Base-by-base conservation (phyloP, 2,797 vertebrate species). In the Miichthys miiuy region DNA sequence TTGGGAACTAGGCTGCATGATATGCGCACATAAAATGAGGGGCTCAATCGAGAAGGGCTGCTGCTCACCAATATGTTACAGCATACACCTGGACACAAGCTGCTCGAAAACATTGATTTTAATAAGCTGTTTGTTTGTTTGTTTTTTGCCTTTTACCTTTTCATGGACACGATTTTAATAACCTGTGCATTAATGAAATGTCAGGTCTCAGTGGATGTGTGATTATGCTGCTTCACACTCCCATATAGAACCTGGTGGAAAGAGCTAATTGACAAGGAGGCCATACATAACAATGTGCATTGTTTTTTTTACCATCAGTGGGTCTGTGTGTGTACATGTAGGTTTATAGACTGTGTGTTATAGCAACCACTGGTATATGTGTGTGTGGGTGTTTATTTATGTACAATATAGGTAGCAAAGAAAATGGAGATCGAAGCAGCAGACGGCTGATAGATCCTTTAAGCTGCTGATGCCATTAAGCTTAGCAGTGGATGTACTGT, bases 181-280 rank as follows among this genome's bases (percentile, higher is more conserved):
- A 63, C 41, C 3, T 6, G 16, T 25, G 52, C 27, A 18, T 78
- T 46, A 41, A 70, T 80, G 54, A 88, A 70, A 75, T 77, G 66
- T 74, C 72, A 78, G 30, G 21, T 58, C 50, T 68, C 23, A 1
- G 21, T 48, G 20, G 68, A 51, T 61, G 66, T 68, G 47, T 61
- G 67, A 67, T 44, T 66, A 47, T 72, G 14, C 71, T 65, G 65
- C 50, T 66, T 81, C 1, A 30, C 46, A 2, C 63, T 20, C 18
- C 17, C 25, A 27, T 48, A 41, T 44, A 48, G 23, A 64, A 48
- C 21, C 41, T 68, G 12, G 25, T 66, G 8, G 34, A 69, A 57
- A 47, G 57, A 41, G 34, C 17, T 68, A 51, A 63, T 68, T 65
- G 46, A 34, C 6, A 25, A 5, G 5, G 30, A 20, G 30, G 10